Conservation (phyloP, 1,140 invertebrate genomes). For the Adoxophyes honmai region DNA sequence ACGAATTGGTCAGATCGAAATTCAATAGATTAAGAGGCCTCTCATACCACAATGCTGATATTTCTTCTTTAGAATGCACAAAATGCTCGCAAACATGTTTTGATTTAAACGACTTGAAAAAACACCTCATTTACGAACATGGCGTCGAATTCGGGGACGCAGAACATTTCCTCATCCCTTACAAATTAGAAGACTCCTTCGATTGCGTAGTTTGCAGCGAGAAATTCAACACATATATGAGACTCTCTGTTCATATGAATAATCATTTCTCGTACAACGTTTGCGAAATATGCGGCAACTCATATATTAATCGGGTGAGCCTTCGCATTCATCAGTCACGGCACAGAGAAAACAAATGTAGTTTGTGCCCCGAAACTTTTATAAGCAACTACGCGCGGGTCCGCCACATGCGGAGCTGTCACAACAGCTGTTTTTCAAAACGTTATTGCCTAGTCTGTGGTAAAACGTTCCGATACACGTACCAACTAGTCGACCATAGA, state of each 20-base stretch:
- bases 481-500: conserved; percentile 33
- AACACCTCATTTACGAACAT: conserved; percentile 29
- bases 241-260: conserved; percentile 39
- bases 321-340: conserved; percentile 25
- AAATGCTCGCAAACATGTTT: conserved; percentile 22
- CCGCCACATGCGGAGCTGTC: conserved; percentile 32
- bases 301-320: conserved; percentile 33
- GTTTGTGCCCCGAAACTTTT: conserved; percentile 31
- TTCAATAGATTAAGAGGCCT: conserved; percentile 27
- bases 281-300: conserved; percentile 36
- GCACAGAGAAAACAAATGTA: conserved; percentile 36
- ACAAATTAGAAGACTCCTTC: conserved; percentile 29
- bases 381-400: conserved; percentile 18
- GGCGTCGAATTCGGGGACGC: conserved; percentile 19
- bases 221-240: conserved; percentile 32
- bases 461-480: conserved; percentile 35
- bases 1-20: conserved; percentile 17
- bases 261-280: conserved; percentile 36
- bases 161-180: conserved; percentile 33
- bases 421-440: conserved; percentile 21
- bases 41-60: conserved; percentile 36
- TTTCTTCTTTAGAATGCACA: conserved; percentile 35
- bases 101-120: conserved; percentile 22
- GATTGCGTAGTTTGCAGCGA: conserved; percentile 32
- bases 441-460: conserved; percentile 35